These are phyloP conservation scores for Labeo rohita DNA, from an alignment of 2,113 vertebrate genomes.

Conservation along the genomic window DNA sequence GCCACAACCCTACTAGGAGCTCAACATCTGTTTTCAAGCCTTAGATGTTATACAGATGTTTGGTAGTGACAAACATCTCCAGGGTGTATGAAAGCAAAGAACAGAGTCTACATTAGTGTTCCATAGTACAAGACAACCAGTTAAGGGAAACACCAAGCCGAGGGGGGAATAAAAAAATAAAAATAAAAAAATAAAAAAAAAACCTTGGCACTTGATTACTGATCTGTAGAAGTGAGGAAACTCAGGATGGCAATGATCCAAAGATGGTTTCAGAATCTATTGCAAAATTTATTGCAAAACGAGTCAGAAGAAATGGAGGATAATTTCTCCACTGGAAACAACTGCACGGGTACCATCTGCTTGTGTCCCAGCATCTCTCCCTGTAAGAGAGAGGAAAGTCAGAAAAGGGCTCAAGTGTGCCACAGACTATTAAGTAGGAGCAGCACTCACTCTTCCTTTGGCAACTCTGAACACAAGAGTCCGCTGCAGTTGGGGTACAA, in stretches of 20 bases:
- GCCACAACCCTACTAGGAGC: no score
- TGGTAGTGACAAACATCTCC: neutral
- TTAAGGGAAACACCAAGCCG: neutral
- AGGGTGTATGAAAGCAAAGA: neutral
- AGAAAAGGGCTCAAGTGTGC: neutral
- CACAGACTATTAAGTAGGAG: neutral
- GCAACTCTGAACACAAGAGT: constrained; percentile 65
- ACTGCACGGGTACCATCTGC: constrained; percentile 29
- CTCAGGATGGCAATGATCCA: neutral
- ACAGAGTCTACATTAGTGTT: neutral
- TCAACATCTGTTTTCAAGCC: neutral
- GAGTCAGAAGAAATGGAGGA: constrained; percentile 18
- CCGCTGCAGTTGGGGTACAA: constrained; percentile 61
- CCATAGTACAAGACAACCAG: neutral
- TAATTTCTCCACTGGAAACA: constrained; percentile 67
- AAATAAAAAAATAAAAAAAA: no score
- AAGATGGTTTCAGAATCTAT: neutral
- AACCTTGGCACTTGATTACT: no score
- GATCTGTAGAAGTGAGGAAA: no score
- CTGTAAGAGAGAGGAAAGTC: constrained; percentile 40
- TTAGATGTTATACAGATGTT: neutral
- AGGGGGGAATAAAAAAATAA: no score
- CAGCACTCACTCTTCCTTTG: constrained; percentile 66
- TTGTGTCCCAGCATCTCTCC: constrained; percentile 44
- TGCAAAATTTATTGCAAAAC: neutral